Percentiles rank a stretch among this genome's conserved stretches.
phyloP scores from a whole-genome alignment of 2,888 invertebrate species.

The Hoplodrina ambigua region DNA sequence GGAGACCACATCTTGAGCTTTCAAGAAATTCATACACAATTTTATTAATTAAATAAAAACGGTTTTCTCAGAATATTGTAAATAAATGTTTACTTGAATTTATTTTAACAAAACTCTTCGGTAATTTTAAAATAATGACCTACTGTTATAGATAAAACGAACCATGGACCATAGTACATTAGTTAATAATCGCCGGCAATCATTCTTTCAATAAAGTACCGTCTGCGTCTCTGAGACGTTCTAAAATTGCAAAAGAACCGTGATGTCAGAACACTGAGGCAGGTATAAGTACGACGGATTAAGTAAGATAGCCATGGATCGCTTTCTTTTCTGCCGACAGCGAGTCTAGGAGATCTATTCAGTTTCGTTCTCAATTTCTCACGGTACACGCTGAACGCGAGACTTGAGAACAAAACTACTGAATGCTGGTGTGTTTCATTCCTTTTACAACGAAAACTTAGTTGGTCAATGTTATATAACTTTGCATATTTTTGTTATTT shows the following conservation, averaged over 20 bases:
- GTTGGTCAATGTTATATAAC: slow-evolving; percentile 14
- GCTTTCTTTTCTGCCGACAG: slow-evolving; percentile 81
- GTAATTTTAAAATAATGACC: slow-evolving; percentile 19
- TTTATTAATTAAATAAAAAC: slow-evolving; percentile 27
- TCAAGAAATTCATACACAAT: slow-evolving; percentile 39
- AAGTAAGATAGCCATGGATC: slow-evolving; percentile 75
- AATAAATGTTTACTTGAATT: not conserved
- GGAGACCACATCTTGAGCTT: slow-evolving; percentile 11
- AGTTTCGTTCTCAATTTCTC: slow-evolving; percentile 77
- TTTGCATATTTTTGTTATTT: not conserved
- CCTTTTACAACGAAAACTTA: slow-evolving; percentile 20
- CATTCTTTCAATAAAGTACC: slow-evolving; percentile 52
- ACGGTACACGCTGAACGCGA: slow-evolving; percentile 56
- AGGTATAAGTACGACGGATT: slow-evolving; percentile 70
- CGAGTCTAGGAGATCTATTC: slow-evolving; percentile 69
- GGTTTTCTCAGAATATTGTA: slow-evolving; percentile 2
- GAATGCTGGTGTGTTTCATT: slow-evolving; percentile 64
- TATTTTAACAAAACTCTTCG: slow-evolving; percentile 2
- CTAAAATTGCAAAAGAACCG: slow-evolving; percentile 71
- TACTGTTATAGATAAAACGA: slow-evolving; percentile 25
- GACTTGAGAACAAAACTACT: slow-evolving; percentile 66
- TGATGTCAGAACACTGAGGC: slow-evolving; percentile 66
- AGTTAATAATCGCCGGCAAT: slow-evolving; percentile 54
- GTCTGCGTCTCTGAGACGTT: too few species aligned
- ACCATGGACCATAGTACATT: slow-evolving; percentile 41